Percentiles rank a stretch among this genome's conserved stretches.
These are phyloP conservation scores for Pseudochaenichthys georgianus DNA, from an alignment of 2,797 vertebrate species.

Conservation along the genomic window DNA sequence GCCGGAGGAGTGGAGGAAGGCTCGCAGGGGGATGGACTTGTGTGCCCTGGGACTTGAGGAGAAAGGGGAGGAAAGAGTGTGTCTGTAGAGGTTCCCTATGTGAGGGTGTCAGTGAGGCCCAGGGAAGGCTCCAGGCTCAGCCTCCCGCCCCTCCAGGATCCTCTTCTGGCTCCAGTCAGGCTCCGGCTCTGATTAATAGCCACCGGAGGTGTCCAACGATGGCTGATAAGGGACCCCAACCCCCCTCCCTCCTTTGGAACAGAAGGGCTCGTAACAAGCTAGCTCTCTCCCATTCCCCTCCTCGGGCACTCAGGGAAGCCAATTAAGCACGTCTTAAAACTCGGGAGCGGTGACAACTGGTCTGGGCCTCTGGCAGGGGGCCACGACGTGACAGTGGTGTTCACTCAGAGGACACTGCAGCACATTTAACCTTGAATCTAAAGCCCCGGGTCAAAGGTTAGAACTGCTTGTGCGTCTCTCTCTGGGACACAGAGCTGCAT, in stretches of 20 bases:
- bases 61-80: conserved; percentile 55
- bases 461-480: conserved; percentile 37
- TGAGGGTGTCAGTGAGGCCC: conserved; percentile 68
- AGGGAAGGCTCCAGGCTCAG: conserved; percentile 65
- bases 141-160: conserved; percentile 71
- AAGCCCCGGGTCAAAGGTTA: conserved; percentile 61
- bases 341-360: conserved; percentile 74
- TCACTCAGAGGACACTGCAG: conserved; percentile 58
- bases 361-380: conserved; percentile 71
- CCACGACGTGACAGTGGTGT: conserved; percentile 50
- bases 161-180: conserved; percentile 89
- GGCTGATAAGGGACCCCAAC: conserved; percentile 86
- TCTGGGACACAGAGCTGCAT: conserved; percentile 35
- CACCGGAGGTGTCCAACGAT: conserved; percentile 92
- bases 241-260: conserved; percentile 56
- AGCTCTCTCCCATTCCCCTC: conserved; percentile 61
- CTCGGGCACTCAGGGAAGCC: conserved; percentile 73
- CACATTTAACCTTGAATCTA: conserved; percentile 67
- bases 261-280: conserved; percentile 75
- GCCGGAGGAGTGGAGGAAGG: conserved; percentile 71
- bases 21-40: conserved; percentile 60
- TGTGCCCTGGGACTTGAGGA: conserved; percentile 81
- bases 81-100: conserved; percentile 66
- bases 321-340: conserved; percentile 83
- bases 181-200: conserved; percentile 93